Percentiles rank a stretch among this genome's conserved stretches.
Conservation (phyloP, 92 coral and sea anemone genomes). For the Plumapathes pennacea region DNA sequence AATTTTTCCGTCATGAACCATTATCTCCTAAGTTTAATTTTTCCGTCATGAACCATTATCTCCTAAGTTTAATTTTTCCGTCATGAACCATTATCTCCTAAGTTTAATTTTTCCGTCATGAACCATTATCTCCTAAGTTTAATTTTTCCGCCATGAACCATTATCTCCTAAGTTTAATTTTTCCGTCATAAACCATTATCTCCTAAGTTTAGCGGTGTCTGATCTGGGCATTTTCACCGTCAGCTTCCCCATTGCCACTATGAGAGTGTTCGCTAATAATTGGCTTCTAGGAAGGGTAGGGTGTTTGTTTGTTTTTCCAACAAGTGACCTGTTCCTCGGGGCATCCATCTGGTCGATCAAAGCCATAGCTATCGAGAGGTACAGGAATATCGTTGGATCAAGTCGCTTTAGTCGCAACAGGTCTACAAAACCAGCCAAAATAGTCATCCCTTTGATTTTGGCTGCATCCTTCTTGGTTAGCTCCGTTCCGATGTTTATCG, state of each 20-base stretch:
- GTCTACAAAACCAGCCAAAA: slow-evolving; percentile 22
- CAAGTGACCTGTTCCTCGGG: slow-evolving; percentile 72
- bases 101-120: too few species aligned
- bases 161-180: too few species aligned
- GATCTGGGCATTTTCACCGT: slow-evolving; percentile 67
- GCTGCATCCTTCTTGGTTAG: slow-evolving; percentile 53
- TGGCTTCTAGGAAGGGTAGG: slow-evolving; percentile 52
- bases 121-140: too few species aligned
- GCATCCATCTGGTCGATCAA: slow-evolving; percentile 90
- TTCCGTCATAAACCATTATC: slow-evolving; percentile 65
- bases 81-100: too few species aligned
- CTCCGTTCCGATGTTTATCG: slow-evolving; percentile 62
- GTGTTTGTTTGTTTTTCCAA: slow-evolving; percentile 68
- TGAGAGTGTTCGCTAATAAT: slow-evolving; percentile 22
- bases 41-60: too few species aligned
- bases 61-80: too few species aligned
- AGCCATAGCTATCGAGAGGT: slow-evolving; percentile 71
- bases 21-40: too few species aligned
- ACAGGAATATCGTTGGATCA: slow-evolving; percentile 58
- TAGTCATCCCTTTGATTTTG: slow-evolving; percentile 59
- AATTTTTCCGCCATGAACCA: too few species aligned
- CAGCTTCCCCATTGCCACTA: slow-evolving; percentile 54
- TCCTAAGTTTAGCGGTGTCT: slow-evolving; percentile 70
- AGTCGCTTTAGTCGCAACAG: slow-evolving; percentile 10
- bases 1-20: too few species aligned